Evolutionary conservation across 1,140 invertebrate genomes (phyloP), one percentile per base, ranked within the genome.

Genomic region (Portunus trituberculatus): DNA sequence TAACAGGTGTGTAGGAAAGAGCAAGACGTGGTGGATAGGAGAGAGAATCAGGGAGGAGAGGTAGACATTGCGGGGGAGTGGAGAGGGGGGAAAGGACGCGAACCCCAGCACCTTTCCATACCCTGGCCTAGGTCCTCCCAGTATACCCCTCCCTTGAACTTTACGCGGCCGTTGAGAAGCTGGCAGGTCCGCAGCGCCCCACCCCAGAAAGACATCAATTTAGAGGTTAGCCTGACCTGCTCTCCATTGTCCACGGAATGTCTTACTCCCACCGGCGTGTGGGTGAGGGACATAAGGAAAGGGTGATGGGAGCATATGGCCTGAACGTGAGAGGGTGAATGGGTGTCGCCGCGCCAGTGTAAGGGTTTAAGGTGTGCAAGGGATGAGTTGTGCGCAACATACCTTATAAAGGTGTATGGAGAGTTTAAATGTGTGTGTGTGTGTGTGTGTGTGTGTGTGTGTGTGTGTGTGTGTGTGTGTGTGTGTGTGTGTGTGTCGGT

Each of bases 121-220:
- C 39, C 39, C 39, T 6, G 6, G 6, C 39, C 39, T 39, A 39
- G 39, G 39, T 2, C 39, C 39, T n/a, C 39, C 39, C 39, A 39
- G n/a, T n/a, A 39, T 20, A 14, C 52, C 67, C 14, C n/a, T 86
- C 7, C 76, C 45, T 32, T 4, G 83, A 76, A 25, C 67, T 76
- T 76, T 76, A 76, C 67, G 67, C 20, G 20, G 67, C 67, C 67
- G 67, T 76, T 76, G 67, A n/a, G 67, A 7, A 25, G 67, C 25
- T 76, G 67, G 20, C 25, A 12, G 4, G 25, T 7, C 67, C 67
- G 0, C 67, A n/a, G 12, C 4, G 20, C 20, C 12, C 67, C 67
- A 1, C 67, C 12, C 67, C 67, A 12, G 10, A 76, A n/a, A 76
- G 67, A 76, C 67, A 76, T 76, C 67, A 91, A 91, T 91, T 91